These are phyloP conservation scores for Machimus rusticus DNA, from an alignment of 2,888 invertebrate genomes.

Conservation along the genomic window DNA sequence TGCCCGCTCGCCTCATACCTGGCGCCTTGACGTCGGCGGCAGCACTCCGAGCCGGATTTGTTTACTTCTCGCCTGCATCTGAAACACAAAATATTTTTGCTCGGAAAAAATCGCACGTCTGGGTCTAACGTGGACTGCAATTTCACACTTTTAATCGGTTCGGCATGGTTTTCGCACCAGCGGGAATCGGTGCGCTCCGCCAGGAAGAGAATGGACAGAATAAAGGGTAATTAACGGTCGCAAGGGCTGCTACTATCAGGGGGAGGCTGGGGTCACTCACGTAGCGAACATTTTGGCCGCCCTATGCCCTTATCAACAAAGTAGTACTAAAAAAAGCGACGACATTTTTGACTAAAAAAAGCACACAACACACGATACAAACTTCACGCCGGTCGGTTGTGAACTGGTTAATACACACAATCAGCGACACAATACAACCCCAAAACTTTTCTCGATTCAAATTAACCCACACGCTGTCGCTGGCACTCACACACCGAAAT, in stretches of 20 bases:
- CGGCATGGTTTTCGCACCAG: not conserved
- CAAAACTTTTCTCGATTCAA: conserved; percentile 44
- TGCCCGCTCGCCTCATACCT: not conserved
- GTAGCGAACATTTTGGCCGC: not conserved
- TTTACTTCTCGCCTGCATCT: not conserved
- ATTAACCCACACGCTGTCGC: not conserved
- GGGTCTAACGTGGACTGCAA: not conserved
- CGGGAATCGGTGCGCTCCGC: not conserved
- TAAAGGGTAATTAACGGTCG: not conserved
- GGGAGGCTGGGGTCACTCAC: not conserved
- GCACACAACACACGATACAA: conserved; percentile 58
- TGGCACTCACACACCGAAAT: not conserved
- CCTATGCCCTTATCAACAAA: conserved; percentile 5
- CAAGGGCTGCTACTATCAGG: not conserved
- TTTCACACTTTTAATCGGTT: not conserved
- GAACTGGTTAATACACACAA: conserved; percentile 63
- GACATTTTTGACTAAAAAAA: conserved; percentile 49
- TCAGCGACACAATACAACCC: conserved; percentile 57
- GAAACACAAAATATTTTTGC: not conserved
- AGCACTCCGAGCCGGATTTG: not conserved
- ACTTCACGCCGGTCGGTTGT: conserved; percentile 64
- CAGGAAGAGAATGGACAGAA: not conserved
- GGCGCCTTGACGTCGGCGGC: not conserved
- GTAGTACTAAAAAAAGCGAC: conserved; percentile 34
- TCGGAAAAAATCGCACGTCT: not conserved